Evolutionary conservation across 2,797 vertebrate genomes (phyloP).

Genomic region (Cuniculus paca): DNA sequence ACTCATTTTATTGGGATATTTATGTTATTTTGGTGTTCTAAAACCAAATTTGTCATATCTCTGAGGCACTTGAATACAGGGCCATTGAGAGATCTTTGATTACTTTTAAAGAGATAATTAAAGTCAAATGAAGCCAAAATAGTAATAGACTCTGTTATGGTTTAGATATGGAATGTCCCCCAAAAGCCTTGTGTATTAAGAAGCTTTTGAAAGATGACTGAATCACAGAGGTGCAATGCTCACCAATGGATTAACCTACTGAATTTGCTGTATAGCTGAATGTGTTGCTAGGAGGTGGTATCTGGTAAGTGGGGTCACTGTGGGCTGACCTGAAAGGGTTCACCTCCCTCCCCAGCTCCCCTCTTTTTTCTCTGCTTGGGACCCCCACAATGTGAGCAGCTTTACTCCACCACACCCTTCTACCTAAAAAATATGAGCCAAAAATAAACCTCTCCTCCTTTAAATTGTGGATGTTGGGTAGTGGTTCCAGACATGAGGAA

Average conservation of each 20-base stretch:
- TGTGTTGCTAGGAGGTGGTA: not conserved
- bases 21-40: not conserved
- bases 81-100: not conserved
- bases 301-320: not conserved
- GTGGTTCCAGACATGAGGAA: not conserved
- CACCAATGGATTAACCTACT: not conserved
- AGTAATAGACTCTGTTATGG: not conserved
- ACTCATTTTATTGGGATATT: not conserved
- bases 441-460: not conserved
- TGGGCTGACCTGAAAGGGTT: not conserved
- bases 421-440: not conserved
- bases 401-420: not conserved
- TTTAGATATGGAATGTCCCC: not conserved
- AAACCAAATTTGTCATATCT: not conserved
- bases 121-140: not conserved
- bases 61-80: not conserved
- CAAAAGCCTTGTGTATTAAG: not conserved
- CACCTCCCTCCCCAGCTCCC: not conserved
- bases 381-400: not conserved
- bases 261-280: not conserved
- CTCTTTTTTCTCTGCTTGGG: not conserved
- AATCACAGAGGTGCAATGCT: not conserved
- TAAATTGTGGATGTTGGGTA: not conserved
- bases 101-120: constrained; percentile 33
- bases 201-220: not conserved